Conservation (phyloP, 2,797 vertebrate species). For the Kryptopterus vitreolus region DNA sequence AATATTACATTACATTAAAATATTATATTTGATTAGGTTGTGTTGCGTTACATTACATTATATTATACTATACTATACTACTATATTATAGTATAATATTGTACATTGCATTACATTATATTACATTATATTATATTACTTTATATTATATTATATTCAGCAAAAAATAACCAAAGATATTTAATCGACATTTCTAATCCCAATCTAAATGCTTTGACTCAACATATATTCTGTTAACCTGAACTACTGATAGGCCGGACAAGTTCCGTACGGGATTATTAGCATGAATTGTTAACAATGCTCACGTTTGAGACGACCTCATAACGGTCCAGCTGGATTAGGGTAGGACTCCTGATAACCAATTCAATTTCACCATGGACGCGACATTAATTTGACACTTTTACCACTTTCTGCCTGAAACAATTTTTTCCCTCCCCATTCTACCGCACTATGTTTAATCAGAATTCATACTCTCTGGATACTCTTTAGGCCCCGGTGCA, state of each 20-base stretch:
- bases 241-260: not conserved
- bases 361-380: not conserved
- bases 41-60: not conserved
- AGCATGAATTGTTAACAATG: not conserved
- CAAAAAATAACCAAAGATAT: not conserved
- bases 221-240: not conserved
- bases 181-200: not conserved
- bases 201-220: not conserved
- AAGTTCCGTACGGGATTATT: no score
- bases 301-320: not conserved
- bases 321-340: not conserved
- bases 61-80: no score
- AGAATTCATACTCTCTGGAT: not conserved
- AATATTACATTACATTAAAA: no score
- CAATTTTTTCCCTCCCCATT: not conserved
- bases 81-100: not conserved
- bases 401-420: not conserved
- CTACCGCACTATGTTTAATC: not conserved
- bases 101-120: no score
- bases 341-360: not conserved
- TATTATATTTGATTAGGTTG: not conserved
- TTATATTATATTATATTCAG: not conserved
- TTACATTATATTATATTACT: no score
- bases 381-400: not conserved
- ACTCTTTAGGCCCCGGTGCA: slow-evolving; percentile 80